A percentile compares a stretch with the other conserved stretches of the same genome.
phyloP scores from a whole-genome alignment of 2,113 vertebrate species.

The Chaetura pelagica region DNA sequence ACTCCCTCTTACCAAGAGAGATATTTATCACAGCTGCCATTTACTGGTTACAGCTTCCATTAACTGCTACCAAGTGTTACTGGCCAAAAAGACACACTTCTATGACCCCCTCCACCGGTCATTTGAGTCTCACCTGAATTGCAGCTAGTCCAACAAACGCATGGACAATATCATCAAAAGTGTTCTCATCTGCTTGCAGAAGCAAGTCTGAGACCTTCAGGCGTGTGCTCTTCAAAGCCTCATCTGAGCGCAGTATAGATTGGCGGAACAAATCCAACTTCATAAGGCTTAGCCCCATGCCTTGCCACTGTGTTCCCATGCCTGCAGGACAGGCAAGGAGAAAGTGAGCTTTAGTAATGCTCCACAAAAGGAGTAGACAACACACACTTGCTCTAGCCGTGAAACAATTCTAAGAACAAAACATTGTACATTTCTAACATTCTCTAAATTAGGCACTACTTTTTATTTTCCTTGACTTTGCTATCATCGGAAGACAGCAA shows the following conservation, averaged over 20 bases:
- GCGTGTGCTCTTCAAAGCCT: slow-evolving; percentile 82
- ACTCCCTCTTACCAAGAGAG: not conserved
- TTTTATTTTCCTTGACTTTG: not conserved
- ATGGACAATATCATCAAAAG: slow-evolving; percentile 88
- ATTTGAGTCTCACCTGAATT: slow-evolving; percentile 84
- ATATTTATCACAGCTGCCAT: not conserved
- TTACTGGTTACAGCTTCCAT: not conserved
- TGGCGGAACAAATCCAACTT: slow-evolving; percentile 84
- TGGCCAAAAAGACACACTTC: not conserved
- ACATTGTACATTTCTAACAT: not conserved
- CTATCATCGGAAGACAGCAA: not conserved
- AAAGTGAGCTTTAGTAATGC: not conserved
- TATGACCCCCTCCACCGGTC: not conserved
- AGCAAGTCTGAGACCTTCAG: slow-evolving; percentile 88
- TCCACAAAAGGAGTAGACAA: not conserved
- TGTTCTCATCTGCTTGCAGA: slow-evolving; percentile 81
- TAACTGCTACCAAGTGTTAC: fast-evolving
- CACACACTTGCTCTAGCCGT: not conserved
- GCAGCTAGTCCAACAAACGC: slow-evolving; percentile 93
- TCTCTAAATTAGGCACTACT: not conserved
- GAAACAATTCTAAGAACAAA: not conserved
- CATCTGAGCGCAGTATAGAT: slow-evolving; percentile 88
- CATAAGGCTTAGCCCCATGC: slow-evolving; percentile 93
- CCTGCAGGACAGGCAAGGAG: slow-evolving; percentile 72
- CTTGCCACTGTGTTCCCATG: slow-evolving; percentile 95